Conservation (phyloP, 2,113 vertebrate species). For the Cinclus mexicanus region DNA sequence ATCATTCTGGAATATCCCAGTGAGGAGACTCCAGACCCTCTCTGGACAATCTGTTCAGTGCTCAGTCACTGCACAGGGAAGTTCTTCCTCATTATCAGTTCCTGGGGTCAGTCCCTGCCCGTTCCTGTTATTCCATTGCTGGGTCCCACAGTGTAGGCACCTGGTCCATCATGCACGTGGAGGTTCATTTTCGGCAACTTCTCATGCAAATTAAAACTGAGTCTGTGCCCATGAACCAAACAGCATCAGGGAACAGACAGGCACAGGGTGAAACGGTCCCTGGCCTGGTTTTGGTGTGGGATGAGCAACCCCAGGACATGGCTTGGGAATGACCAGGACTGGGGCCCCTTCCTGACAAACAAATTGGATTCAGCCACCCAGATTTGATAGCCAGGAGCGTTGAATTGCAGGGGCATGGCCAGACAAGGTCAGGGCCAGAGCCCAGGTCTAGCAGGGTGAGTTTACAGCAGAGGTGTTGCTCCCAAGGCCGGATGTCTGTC, state of each 20-base stretch:
- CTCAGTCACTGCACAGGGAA: background rate
- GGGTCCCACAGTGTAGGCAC: background rate
- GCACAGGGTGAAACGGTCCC: background rate
- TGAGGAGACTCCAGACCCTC: background rate
- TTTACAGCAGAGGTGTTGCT: background rate
- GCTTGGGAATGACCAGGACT: background rate
- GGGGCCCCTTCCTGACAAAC: background rate
- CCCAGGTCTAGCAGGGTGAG: background rate
- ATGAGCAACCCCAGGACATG: background rate
- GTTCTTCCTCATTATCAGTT: background rate
- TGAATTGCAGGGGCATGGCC: fast-evolving
- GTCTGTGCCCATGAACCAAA: background rate
- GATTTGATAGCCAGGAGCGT: background rate
- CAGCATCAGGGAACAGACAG: fast-evolving
- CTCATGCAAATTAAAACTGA: background rate
- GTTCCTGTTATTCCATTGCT: background rate
- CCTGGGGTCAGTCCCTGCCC: background rate
- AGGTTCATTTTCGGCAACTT: background rate
- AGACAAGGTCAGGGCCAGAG: background rate
- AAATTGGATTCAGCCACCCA: background rate
- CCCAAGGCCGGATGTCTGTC: background rate
- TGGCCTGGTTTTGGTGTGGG: background rate
- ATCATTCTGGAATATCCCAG: background rate
- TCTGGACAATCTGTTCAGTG: background rate
- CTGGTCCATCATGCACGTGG: background rate